phyloP scores from a whole-genome alignment of 1,140 invertebrate genomes.

The Proctacanthus coquilletti region DNA sequence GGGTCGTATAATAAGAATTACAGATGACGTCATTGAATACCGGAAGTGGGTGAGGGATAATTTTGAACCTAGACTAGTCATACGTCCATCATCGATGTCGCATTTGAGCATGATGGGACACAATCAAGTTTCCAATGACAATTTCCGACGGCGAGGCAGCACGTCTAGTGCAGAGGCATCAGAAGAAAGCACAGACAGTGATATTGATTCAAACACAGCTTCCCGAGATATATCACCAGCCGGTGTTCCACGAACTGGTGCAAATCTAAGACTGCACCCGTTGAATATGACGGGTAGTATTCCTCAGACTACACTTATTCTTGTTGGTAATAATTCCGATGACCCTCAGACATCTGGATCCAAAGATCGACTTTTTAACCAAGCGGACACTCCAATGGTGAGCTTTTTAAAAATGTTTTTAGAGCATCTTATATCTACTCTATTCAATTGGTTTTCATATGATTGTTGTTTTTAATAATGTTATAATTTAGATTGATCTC shows the following conservation, averaged over 20 bases:
- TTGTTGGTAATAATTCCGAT: no score
- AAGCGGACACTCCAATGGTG: neutral
- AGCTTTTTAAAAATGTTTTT: no score
- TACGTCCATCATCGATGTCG: conserved; percentile 11
- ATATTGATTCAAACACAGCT: conserved; percentile 10
- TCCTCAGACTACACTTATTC: no score
- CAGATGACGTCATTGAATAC: conserved; percentile 87
- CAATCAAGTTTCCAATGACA: no score
- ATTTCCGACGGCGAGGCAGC: conserved; percentile 18
- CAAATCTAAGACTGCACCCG: conserved; percentile 18
- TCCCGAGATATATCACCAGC: conserved; percentile 1
- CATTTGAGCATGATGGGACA: conserved; percentile 14
- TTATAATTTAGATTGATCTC: neutral
- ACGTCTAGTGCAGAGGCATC: conserved; percentile 27
- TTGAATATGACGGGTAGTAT: no score
- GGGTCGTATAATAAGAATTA: conserved; percentile 79
- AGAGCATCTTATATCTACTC: no score
- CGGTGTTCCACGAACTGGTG: neutral
- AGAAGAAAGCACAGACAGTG: conserved; percentile 29
- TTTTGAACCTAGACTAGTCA: conserved; percentile 20
- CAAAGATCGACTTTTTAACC: neutral
- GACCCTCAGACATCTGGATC: neutral
- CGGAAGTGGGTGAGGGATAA: conserved; percentile 57
- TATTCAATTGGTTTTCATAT: no score
- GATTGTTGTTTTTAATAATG: no score